Base-by-base conservation (phyloP, 1,140 invertebrate species). In the Leptestheria dahalacensis region DNA sequence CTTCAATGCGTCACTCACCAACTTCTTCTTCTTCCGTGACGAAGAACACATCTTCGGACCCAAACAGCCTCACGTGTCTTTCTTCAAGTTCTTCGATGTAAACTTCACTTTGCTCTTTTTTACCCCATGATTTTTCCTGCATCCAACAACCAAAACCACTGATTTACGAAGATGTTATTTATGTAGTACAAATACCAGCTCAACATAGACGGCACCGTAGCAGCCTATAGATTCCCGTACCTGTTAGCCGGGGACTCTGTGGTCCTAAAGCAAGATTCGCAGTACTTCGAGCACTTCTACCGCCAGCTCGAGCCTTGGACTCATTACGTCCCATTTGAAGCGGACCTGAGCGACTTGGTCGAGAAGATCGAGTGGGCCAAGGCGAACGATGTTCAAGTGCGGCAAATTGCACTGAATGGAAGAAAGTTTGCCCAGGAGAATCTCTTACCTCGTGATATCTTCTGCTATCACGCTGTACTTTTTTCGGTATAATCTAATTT, bases 241-340 rank as follows among this genome's bases (percentile, higher is more conserved):
- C 75, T 97, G 12, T 70, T 97, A 57, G 85, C 80, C 59, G 91
- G 93, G 10, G 84, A 86, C 68, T 83, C 86, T 21, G 72, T 93
- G 47, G 83, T 97, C 11, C 76, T 97, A 1, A 98, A 97, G 75
- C 91, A 94, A 72, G 80, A 91, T 50, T 97, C 93, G 0, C 75
- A 79, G 21, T 97, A 91, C 72, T 93, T 93, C 72, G 94, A 97
- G 78, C 85, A 91, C 76, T 97, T 96, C 74, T 97, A 97, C 69
- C 73, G 77, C 51, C 73, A 85, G 64, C 68, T 97, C 15, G 65
- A 76, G 62, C 82, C 88, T 15, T 80, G 80, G 68, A 73, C 79
- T 66, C 92, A 97, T 75, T 97, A 85, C 72, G 72, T 97, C 51
- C 83, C 90, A 29, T 74, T 97, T 23, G 83, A 86, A 66, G 71